Evolutionary conservation across 2,797 vertebrate genomes (phyloP).

Genomic region (Passerculus sandwichensis): DNA sequence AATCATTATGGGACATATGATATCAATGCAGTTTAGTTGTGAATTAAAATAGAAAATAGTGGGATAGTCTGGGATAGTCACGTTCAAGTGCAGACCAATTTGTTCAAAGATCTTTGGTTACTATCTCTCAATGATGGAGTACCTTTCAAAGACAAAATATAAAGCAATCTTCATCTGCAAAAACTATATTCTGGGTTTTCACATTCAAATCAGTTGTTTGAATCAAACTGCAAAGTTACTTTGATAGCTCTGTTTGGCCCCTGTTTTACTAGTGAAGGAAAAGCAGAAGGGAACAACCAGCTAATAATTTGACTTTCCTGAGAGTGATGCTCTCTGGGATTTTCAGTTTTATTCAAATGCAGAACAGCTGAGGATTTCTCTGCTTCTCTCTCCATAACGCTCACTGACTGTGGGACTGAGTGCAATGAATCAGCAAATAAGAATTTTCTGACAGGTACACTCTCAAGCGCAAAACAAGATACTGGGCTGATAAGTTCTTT

Average conservation of each 20-base stretch:
- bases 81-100: constrained; percentile 28
- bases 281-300: neutral
- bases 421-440: constrained; percentile 12
- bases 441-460: neutral
- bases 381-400: neutral
- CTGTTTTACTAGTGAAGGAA: neutral
- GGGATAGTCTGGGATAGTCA: neutral
- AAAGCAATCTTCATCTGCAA: constrained; percentile 13
- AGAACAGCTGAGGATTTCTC: neutral
- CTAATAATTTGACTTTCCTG: neutral
- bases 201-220: neutral
- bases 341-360: constrained; percentile 10
- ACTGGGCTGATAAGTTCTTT: neutral
- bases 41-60: constrained; percentile 12
- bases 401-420: neutral
- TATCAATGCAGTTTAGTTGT: neutral
- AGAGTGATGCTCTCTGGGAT: neutral
- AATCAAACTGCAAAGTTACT: neutral
- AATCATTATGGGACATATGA: constrained; percentile 20
- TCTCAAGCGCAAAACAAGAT: neutral
- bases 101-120: constrained; percentile 71
- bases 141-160: constrained; percentile 43
- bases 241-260: neutral
- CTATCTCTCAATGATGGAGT: neutral
- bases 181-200: constrained; percentile 1